These are phyloP conservation scores for Rhyacichthys aspro DNA, from an alignment of 2,797 vertebrate species.

Conservation along the genomic window DNA sequence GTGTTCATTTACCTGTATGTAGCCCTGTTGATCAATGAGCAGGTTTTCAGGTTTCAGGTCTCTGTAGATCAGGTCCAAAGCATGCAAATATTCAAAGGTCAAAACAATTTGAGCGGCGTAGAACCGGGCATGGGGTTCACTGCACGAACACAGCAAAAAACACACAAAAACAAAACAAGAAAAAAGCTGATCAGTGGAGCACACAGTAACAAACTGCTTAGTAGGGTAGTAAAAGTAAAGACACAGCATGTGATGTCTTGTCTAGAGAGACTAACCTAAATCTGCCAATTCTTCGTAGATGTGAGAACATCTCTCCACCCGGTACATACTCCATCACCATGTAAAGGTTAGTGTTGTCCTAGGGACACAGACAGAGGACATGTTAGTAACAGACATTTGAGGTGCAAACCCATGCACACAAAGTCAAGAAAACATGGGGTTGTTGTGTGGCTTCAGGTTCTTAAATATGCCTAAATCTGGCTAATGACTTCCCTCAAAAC, in stretches of 20 bases:
- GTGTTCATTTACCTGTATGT: conserved; percentile 83
- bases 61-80: conserved; percentile 93
- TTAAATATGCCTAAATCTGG: no score
- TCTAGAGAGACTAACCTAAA: conserved; percentile 82
- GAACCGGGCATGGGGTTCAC: conserved; percentile 94
- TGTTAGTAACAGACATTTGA: background rate
- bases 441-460: background rate
- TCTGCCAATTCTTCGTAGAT: conserved; percentile 92
- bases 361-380: background rate
- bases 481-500: no score
- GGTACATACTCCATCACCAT: conserved; percentile 98
- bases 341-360: conserved; percentile 94
- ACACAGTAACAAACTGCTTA: no score
- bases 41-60: conserved; percentile 96
- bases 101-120: conserved; percentile 95
- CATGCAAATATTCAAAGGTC: conserved; percentile 96
- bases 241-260: background rate
- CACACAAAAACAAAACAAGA: conserved; percentile 32
- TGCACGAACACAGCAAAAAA: conserved; percentile 49
- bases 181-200: background rate
- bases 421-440: no score
- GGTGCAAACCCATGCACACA: background rate
- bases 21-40: conserved; percentile 94
- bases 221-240: background rate
- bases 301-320: conserved; percentile 95